Evolutionary conservation across 2,888 invertebrate species (phyloP), one percentile per base, ranked within the genome.

Genomic region (Xestia ashworthii): DNA sequence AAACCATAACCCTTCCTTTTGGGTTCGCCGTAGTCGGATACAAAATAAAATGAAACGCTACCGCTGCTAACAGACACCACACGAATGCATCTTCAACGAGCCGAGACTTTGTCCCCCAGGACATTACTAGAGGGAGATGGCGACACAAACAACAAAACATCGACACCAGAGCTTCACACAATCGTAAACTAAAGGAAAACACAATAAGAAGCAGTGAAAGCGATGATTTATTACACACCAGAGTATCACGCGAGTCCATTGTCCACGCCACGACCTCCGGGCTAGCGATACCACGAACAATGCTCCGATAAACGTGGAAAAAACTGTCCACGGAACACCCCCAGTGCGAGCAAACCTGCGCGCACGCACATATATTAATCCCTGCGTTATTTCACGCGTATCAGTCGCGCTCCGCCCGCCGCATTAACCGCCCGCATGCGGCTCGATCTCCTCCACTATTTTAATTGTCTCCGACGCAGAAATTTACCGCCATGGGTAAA

Each of bases 401-500:
- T 58, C 94, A 95, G 95, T 95, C 90, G 93, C 90, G 91, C 89
- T 88, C 87, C 82, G 87, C 69, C 80, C 81, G 89, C 78, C 90
- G 88, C 73, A 64, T 74, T 74, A 80, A 87, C 84, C 91, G 93
- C 90, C 91, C 95, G 96, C 90, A 95, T 95, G 96, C 91, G 93
- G 90, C 94, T 95, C 85, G 94, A 95, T 80, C 90, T 94, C 4
- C 90, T 95, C 14, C 77, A 91, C 12, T 95, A 95, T 80, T 95
- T 95, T 90, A 95, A 94, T 87, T 94, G 95, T 88, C 91, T 95
- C 41, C 92, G 94, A 74, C 92, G 95, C 85, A 91, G 94, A 83
- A 93, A 93, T 82, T 90, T 93, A 85, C 92, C 90, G 86, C 86
- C 85, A 93, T 92, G 88, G 86, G 88, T 78, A 83, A 79, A 71